Conservation (phyloP, 2,888 invertebrate genomes). For the Conchocele bisecta region DNA sequence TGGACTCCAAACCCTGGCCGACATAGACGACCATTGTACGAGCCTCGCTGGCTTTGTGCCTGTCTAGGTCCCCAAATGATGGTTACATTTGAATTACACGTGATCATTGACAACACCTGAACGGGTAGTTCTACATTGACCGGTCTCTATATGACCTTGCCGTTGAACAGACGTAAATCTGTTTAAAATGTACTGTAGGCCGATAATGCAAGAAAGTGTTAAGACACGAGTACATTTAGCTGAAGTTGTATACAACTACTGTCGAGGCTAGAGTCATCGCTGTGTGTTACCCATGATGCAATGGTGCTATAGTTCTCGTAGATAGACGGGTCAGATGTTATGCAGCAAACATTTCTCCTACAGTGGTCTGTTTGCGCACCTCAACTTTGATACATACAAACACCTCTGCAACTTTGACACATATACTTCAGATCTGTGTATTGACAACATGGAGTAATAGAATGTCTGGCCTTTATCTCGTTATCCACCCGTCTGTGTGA, state of each 20-base stretch:
- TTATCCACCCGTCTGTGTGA: constrained; percentile 24
- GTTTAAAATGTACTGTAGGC: too few species aligned
- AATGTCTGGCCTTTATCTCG: constrained; percentile 22
- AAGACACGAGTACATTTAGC: background rate
- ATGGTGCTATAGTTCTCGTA: constrained; percentile 9
- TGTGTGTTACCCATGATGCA: background rate
- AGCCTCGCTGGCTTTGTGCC: constrained; percentile 1
- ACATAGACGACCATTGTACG: constrained; percentile 27
- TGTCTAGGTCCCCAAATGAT: background rate
- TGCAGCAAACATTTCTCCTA: constrained; percentile 13
- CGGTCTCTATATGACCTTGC: too few species aligned
- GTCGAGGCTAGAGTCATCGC: constrained; percentile 11
- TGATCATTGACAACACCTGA: too few species aligned
- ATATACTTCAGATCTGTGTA: too few species aligned
- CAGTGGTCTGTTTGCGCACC: constrained; percentile 21
- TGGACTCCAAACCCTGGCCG: constrained; percentile 46
- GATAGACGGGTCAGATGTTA: constrained; percentile 31
- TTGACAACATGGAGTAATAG: background rate
- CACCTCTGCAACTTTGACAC: too few species aligned
- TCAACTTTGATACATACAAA: too few species aligned
- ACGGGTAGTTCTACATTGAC: too few species aligned
- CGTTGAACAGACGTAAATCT: too few species aligned
- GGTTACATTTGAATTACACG: constrained; percentile 8
- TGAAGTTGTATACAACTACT: background rate
- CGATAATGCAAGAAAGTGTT: too few species aligned